A percentile compares a stretch with the other conserved stretches of the same genome.
Evolutionary conservation across 2,888 invertebrate genomes (phyloP).

Genomic region (Octonoba sinensis): DNA sequence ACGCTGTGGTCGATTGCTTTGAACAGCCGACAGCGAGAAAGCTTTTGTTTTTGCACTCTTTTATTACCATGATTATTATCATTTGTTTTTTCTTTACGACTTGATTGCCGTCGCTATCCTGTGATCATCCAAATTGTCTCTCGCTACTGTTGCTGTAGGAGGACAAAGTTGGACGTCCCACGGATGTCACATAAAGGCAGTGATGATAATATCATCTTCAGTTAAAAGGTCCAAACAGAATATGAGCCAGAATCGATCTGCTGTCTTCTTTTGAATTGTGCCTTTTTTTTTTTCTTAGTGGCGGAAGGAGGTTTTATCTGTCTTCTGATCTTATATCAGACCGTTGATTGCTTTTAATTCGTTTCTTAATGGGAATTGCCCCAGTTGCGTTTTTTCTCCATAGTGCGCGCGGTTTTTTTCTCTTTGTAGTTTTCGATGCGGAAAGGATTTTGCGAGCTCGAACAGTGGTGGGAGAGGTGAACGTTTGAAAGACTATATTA

Average conservation of each 20-base stretch:
- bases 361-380: constrained; percentile 17
- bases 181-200: constrained; percentile 29
- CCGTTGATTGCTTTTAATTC: constrained; percentile 53
- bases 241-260: constrained; percentile 31
- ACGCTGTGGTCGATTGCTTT: constrained; percentile 50
- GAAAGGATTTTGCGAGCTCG: too few species aligned
- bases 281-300: neutral
- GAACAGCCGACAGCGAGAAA: constrained; percentile 33
- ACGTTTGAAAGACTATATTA: too few species aligned
- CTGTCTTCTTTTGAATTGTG: neutral
- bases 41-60: constrained; percentile 32
- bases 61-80: constrained; percentile 36
- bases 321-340: constrained; percentile 25
- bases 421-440: too few species aligned
- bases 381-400: neutral
- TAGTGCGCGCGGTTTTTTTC: neutral
- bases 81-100: constrained; percentile 28
- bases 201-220: constrained; percentile 25
- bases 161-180: constrained; percentile 27
- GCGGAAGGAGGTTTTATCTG: too few species aligned
- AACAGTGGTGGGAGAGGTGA: too few species aligned
- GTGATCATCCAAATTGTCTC: constrained; percentile 37
- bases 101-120: constrained; percentile 31
- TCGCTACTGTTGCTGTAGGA: constrained; percentile 24
- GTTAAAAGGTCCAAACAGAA: constrained; percentile 29